Evolutionary conservation across 2,888 invertebrate genomes (phyloP).

Genomic region (Aphodius granarius): DNA sequence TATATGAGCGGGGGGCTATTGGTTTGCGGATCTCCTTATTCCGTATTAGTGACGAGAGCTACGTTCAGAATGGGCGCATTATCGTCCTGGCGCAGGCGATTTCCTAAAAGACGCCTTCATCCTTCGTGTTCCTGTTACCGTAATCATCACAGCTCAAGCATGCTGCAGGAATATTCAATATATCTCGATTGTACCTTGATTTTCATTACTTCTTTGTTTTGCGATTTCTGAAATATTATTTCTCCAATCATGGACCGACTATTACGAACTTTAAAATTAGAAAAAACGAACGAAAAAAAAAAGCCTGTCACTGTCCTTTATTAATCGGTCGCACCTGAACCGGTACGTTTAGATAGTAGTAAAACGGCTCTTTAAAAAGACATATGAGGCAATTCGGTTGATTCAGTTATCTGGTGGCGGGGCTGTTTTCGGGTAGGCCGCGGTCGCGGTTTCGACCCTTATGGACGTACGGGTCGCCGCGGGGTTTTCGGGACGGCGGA

Average conservation of each 20-base stretch:
- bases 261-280: not conserved
- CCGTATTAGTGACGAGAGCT: not conserved
- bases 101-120: not conserved
- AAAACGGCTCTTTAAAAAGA: constrained; percentile 59
- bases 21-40: not conserved
- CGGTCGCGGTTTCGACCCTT: constrained; percentile 3
- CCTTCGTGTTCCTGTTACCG: not conserved
- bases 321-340: not conserved
- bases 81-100: not conserved
- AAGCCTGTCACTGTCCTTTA: not conserved
- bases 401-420: constrained; percentile 61
- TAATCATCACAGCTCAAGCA: not conserved
- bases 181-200: too few relatives aligned
- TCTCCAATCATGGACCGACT: not conserved
- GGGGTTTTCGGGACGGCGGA: not conserved
- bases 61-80: not conserved
- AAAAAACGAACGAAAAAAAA: not conserved
- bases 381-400: constrained; percentile 67
- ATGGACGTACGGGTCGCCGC: constrained; percentile 7
- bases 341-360: not conserved
- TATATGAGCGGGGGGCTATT: not conserved
- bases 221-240: too few relatives aligned
- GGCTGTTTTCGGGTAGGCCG: not conserved
- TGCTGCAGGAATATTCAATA: not conserved
- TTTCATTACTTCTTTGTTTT: too few relatives aligned